Evolutionary conservation across 2,888 invertebrate species (phyloP).

Genomic region (Periphyllus acericola): DNA sequence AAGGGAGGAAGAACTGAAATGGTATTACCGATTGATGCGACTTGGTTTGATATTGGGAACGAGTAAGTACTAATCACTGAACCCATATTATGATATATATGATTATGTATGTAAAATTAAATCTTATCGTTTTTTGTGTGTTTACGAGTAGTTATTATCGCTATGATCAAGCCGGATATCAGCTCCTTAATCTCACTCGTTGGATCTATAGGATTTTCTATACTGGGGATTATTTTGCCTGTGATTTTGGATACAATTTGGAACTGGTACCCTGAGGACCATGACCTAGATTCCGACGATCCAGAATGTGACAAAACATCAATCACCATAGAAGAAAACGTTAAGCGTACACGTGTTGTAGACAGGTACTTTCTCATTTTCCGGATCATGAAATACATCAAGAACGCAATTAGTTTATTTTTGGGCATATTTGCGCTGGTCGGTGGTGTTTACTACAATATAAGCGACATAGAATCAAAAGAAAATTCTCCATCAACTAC

Average conservation of each 20-base stretch:
- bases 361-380: not conserved
- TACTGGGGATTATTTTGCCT: slow-evolving; percentile 80
- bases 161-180: slow-evolving; percentile 82
- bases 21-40: not conserved
- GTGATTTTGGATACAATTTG: slow-evolving; percentile 77
- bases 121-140: not conserved
- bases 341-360: too few species aligned
- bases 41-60: not conserved
- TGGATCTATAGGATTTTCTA: slow-evolving; percentile 79
- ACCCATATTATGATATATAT: not conserved
- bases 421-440: slow-evolving; percentile 76
- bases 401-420: slow-evolving; percentile 74
- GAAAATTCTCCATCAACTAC: too few species aligned
- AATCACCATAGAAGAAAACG: not conserved
- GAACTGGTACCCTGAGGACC: slow-evolving; percentile 63
- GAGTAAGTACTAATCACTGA: not conserved
- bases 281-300: slow-evolving; percentile 63
- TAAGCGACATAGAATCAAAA: slow-evolving; percentile 66
- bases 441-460: slow-evolving; percentile 72
- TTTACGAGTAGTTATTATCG: slow-evolving; percentile 75
- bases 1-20: too few species aligned
- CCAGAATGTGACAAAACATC: not conserved
- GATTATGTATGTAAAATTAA: not conserved
- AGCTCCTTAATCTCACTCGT: slow-evolving; percentile 90
- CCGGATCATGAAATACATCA: slow-evolving; percentile 74